A percentile compares a stretch with the other conserved stretches of the same genome.
Evolutionary conservation across 2,888 invertebrate genomes (phyloP).

Genomic region (Germaria angustata): DNA sequence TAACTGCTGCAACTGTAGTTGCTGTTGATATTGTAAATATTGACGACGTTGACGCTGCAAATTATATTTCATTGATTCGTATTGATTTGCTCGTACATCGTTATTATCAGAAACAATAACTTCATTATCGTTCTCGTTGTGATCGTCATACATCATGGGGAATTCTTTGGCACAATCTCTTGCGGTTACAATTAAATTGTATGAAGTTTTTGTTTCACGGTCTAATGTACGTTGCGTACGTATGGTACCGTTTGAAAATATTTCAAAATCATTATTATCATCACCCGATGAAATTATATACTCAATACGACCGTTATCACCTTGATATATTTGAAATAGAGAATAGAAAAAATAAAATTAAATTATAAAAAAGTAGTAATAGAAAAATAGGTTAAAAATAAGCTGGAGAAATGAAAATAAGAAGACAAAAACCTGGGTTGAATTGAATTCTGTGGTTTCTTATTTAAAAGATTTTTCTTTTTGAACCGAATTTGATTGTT

Average conservation of each 20-base stretch:
- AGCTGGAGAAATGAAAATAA: conserved; percentile 10
- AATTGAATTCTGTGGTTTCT: conserved; percentile 66
- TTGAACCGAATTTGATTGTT: conserved; percentile 21
- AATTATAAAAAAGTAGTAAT: conserved; percentile 9
- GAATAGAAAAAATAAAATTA: conserved; percentile 28
- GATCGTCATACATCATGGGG: conserved; percentile 65
- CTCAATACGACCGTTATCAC: conserved; percentile 90
- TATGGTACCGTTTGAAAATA: conserved; percentile 91
- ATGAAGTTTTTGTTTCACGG: conserved; percentile 89
- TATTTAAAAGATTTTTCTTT: not conserved
- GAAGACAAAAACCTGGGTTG: not conserved
- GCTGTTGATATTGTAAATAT: conserved; percentile 63
- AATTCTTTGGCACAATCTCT: conserved; percentile 89
- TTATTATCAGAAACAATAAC: conserved; percentile 60
- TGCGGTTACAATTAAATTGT: conserved; percentile 92
- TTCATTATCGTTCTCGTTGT: conserved; percentile 26
- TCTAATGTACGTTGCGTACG: conserved; percentile 88
- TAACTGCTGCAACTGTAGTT: conserved; percentile 66
- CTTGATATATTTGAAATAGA: conserved; percentile 80
- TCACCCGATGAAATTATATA: conserved; percentile 92
- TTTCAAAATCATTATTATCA: conserved; percentile 88
- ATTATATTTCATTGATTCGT: conserved; percentile 60
- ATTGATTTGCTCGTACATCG: conserved; percentile 51
- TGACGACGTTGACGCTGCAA: conserved; percentile 66
- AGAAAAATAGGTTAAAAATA: conserved; percentile 44